Evolutionary conservation across 2,113 vertebrate genomes (phyloP).

Genomic region (Anarhynchus alexandrinus): DNA sequence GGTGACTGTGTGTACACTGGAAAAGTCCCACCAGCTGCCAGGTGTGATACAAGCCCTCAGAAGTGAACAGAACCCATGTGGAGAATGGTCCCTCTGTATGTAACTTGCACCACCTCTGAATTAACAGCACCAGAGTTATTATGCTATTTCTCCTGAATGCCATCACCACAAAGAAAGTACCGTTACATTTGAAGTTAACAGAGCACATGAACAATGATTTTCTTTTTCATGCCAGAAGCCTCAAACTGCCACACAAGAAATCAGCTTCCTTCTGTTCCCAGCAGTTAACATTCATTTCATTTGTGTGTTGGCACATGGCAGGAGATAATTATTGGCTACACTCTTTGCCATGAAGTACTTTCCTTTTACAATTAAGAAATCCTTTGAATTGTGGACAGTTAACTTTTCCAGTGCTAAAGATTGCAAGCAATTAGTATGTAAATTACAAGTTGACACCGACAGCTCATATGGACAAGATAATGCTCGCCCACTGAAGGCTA

Average conservation of each 20-base stretch:
- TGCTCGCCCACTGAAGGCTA: background rate
- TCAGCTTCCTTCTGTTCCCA: background rate
- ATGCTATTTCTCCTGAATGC: background rate
- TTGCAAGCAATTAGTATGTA: background rate
- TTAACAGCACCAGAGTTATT: background rate
- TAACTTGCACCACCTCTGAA: background rate
- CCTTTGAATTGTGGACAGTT: conserved; percentile 10
- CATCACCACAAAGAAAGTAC: background rate
- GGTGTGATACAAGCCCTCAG: background rate
- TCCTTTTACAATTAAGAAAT: conserved; percentile 12
- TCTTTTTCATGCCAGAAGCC: background rate
- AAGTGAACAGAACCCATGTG: background rate
- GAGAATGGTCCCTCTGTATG: background rate
- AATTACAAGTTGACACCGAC: background rate
- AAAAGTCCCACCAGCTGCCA: background rate
- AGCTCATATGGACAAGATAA: background rate
- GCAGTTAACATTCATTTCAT: background rate
- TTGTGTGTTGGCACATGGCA: background rate
- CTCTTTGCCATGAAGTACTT: background rate
- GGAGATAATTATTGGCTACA: conserved; percentile 23
- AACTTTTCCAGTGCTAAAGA: background rate
- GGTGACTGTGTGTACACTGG: background rate
- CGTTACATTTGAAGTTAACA: background rate
- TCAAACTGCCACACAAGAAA: background rate
- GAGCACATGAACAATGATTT: background rate